A percentile compares a stretch with the other conserved stretches of the same genome.
phyloP scores from a whole-genome alignment of 1,140 invertebrate genomes.

The Mamestra configurata region DNA sequence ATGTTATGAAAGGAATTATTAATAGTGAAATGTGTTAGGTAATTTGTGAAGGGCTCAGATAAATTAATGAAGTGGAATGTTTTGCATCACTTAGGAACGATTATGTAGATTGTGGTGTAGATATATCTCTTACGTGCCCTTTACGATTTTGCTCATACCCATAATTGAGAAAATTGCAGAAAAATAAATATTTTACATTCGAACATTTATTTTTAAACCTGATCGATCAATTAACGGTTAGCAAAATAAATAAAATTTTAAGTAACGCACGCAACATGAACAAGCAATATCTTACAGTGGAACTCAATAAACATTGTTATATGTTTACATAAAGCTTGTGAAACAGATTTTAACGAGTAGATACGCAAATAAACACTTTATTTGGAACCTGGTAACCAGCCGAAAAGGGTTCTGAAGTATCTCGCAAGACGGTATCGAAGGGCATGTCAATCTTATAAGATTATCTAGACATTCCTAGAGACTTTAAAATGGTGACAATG shows the following conservation, averaged over 20 bases:
- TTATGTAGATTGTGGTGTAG: too few species aligned
- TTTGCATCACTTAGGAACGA: too few species aligned
- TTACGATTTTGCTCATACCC: not conserved
- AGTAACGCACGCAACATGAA: not conserved
- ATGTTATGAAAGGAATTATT: not conserved
- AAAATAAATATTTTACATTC: conserved; percentile 3
- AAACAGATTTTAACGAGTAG: conserved; percentile 41
- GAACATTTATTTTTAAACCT: not conserved
- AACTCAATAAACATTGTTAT: conserved; percentile 33
- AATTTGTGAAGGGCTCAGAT: too few species aligned
- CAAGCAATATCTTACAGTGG: conserved; percentile 13
- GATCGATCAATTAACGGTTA: conserved; percentile 25
- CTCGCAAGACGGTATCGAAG: conserved; percentile 34
- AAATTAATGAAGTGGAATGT: too few species aligned
- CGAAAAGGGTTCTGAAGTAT: conserved; percentile 23
- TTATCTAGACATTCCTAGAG: conserved; percentile 41
- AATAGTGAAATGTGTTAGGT: too few species aligned
- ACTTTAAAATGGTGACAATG: conserved; percentile 15
- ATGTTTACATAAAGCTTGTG: conserved; percentile 27
- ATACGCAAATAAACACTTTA: conserved; percentile 35
- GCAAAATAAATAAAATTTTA: conserved; percentile 37
- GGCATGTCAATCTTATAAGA: conserved; percentile 49
- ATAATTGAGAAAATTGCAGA: not conserved
- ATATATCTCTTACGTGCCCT: not conserved
- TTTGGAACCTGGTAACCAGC: conserved; percentile 40